A percentile compares a stretch with the other conserved stretches of the same genome.
phyloP scores from a whole-genome alignment of 2,797 vertebrate genomes.

The Diglossa cyanea region DNA sequence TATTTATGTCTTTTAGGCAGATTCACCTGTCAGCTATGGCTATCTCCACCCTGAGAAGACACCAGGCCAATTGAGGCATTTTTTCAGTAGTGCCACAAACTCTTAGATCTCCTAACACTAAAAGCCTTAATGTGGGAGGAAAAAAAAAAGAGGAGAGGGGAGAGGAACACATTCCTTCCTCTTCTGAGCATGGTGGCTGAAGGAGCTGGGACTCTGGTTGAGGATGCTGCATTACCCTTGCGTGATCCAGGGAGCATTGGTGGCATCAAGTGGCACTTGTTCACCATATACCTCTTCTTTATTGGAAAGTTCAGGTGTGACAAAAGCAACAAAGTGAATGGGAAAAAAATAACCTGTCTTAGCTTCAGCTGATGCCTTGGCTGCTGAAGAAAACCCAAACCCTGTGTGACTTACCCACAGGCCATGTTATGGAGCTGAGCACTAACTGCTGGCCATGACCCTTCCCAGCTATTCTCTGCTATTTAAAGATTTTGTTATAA shows the following conservation, averaged over 20 bases:
- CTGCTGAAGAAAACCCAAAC: not conserved
- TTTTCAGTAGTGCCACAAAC: not conserved
- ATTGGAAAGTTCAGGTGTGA: not conserved
- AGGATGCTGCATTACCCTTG: not conserved
- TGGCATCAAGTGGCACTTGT: rapidly evolving
- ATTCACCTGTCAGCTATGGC: not conserved
- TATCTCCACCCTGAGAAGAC: rapidly evolving
- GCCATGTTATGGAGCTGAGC: not conserved
- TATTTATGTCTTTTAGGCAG: not conserved
- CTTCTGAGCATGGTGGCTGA: not conserved
- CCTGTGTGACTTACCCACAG: not conserved
- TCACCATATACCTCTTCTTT: not conserved
- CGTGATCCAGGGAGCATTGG: rapidly evolving
- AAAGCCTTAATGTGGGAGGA: not conserved
- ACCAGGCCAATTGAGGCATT: not conserved
- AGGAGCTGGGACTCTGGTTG: not conserved
- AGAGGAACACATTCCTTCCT: not conserved
- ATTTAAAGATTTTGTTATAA: constrained; percentile 20
- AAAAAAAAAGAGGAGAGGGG: not conserved
- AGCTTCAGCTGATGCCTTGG: not conserved
- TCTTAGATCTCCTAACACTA: not conserved
- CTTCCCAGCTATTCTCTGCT: not conserved
- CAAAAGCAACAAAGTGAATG: not conserved
- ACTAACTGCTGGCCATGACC: not conserved
- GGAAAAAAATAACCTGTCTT: not conserved